These are phyloP conservation scores for Paracyclopina nana DNA, from an alignment of 1,140 invertebrate species.

Conservation along the genomic window DNA sequence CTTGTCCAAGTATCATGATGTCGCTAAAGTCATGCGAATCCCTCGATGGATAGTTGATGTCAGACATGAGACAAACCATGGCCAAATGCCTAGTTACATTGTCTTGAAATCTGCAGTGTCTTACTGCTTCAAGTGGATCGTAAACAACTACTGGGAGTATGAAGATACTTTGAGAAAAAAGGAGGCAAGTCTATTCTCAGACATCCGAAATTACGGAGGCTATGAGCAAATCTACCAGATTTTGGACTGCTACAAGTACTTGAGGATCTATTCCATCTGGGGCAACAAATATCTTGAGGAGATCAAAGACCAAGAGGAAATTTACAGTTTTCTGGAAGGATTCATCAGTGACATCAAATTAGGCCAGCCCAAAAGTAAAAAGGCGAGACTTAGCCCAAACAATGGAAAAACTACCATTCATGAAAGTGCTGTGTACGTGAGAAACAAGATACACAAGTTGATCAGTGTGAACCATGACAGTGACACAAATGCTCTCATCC, in stretches of 20 bases:
- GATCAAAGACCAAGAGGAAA: not conserved
- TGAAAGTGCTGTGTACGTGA: not conserved
- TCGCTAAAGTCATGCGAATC: not conserved
- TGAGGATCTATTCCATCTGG: not conserved
- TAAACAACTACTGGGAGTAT: not conserved
- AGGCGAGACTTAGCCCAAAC: not conserved
- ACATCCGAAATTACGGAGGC: not conserved
- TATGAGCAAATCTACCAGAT: not conserved
- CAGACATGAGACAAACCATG: not conserved
- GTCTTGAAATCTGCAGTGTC: not conserved
- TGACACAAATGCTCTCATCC: not conserved
- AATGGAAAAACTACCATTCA: too few relatives aligned
- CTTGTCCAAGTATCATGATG: not conserved
- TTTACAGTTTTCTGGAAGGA: not conserved
- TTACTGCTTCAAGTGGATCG: not conserved
- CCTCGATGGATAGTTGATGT: not conserved
- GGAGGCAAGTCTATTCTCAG: too few relatives aligned
- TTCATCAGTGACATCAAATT: not conserved
- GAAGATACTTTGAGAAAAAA: not conserved
- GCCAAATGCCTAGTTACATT: not conserved
- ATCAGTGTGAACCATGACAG: not conserved
- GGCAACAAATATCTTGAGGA: not conserved
- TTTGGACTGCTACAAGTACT: not conserved
- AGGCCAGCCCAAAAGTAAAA: not conserved
- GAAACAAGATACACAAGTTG: not conserved